phyloP scores from a whole-genome alignment of 1,140 invertebrate species.

The Asbolus verrucosus region DNA sequence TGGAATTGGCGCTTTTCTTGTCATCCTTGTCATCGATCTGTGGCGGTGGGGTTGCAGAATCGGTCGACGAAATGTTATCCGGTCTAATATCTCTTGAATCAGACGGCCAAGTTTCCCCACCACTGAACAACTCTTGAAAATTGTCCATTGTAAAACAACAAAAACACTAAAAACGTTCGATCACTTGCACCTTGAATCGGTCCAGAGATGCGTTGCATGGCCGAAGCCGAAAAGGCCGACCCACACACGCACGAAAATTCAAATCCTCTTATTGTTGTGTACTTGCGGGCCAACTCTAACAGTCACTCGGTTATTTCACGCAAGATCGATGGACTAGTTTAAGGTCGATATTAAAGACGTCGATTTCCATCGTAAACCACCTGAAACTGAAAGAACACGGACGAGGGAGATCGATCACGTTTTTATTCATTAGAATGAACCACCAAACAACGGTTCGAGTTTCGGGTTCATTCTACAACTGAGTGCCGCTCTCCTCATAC shows the following conservation, averaged over 20 bases:
- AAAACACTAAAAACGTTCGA: constrained; percentile 58
- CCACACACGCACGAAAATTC: neutral
- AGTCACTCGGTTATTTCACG: constrained; percentile 10
- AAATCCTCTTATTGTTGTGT: too few relatives aligned
- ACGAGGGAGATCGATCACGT: constrained; percentile 40
- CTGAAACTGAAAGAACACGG: constrained; percentile 39
- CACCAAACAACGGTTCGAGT: constrained; percentile 5
- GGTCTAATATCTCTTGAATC: constrained; percentile 51
- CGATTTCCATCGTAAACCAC: constrained; percentile 45
- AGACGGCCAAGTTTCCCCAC: constrained; percentile 57
- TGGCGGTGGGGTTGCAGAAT: constrained; percentile 59
- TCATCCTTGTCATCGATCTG: constrained; percentile 67
- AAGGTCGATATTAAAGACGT: constrained; percentile 20
- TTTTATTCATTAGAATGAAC: constrained; percentile 44
- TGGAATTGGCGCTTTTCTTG: constrained; percentile 73
- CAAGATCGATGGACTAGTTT: constrained; percentile 24
- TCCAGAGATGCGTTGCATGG: constrained; percentile 58
- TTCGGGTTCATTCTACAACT: constrained; percentile 23
- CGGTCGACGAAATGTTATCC: constrained; percentile 57
- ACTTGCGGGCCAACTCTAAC: too few relatives aligned
- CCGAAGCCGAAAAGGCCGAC: constrained; percentile 44
- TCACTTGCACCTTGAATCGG: constrained; percentile 46
- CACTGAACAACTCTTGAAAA: constrained; percentile 62
- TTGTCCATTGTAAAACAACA: constrained; percentile 61
- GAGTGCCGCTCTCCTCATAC: constrained; percentile 21